Evolutionary conservation across 2,797 vertebrate species (phyloP).

Genomic region (Diceros bicornis): DNA sequence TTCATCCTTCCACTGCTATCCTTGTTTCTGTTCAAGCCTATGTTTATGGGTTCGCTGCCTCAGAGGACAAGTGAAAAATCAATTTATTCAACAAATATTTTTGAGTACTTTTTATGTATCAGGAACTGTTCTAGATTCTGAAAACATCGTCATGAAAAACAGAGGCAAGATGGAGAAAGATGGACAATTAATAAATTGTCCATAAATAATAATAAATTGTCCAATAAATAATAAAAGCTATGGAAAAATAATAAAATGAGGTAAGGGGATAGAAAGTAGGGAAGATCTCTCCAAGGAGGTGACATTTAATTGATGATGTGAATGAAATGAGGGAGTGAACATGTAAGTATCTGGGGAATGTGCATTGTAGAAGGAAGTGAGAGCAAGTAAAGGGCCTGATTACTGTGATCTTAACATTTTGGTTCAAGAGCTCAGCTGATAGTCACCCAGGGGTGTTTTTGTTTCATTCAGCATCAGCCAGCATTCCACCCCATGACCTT

Average conservation of each 20-base stretch:
- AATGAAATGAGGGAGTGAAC: not conserved
- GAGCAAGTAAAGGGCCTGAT: not conserved
- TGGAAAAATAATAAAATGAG: not conserved
- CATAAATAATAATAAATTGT: no score
- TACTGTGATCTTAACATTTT: not conserved
- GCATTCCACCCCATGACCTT: not conserved
- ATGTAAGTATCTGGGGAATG: not conserved
- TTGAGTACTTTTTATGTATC: not conserved
- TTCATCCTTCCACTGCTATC: not conserved
- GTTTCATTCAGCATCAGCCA: not conserved
- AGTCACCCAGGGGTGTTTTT: not conserved
- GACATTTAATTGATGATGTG: not conserved
- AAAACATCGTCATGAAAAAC: not conserved
- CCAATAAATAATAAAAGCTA: not conserved
- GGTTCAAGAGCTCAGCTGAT: constrained; percentile 1
- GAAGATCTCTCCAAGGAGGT: not conserved
- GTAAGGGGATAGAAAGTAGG: not conserved
- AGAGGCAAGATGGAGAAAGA: not conserved
- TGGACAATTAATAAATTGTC: not conserved
- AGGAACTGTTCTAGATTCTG: not conserved
- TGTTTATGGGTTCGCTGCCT: not conserved
- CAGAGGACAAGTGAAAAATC: not conserved
- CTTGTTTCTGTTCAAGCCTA: not conserved
- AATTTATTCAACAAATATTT: not conserved
- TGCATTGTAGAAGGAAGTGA: not conserved